A percentile compares a stretch with the other conserved stretches of the same genome.
phyloP scores from a whole-genome alignment of 2,888 invertebrate species.

The Cosmia trapezina region DNA sequence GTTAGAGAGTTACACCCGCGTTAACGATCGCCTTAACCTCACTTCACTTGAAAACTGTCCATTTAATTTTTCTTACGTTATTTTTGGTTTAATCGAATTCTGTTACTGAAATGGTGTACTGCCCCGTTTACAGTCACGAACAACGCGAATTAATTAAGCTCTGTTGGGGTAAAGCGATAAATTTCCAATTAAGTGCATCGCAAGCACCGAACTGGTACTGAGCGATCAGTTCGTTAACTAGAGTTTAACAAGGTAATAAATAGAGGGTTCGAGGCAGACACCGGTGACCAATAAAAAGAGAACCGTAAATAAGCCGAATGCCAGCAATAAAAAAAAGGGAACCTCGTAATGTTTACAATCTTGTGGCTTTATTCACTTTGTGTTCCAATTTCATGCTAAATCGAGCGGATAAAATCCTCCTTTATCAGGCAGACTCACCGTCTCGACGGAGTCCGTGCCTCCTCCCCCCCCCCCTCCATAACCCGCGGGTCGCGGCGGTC shows the following conservation, averaged over 20 bases:
- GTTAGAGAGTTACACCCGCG: slow-evolving; percentile 81
- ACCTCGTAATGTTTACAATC: slow-evolving; percentile 90
- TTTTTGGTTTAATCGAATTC: slow-evolving; percentile 72
- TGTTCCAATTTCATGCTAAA: slow-evolving; percentile 91
- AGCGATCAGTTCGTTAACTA: slow-evolving; percentile 87
- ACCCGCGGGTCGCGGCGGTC: slow-evolving; percentile 49
- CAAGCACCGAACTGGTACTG: slow-evolving; percentile 78
- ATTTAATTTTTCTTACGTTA: slow-evolving; percentile 66
- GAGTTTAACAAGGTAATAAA: slow-evolving; percentile 90
- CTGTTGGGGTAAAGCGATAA: slow-evolving; percentile 82
- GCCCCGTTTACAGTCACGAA: slow-evolving; percentile 76
- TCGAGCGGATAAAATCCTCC: slow-evolving; percentile 89
- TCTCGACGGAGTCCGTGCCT: slow-evolving; percentile 78
- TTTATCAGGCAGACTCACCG: slow-evolving; percentile 89
- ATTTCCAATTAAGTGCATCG: slow-evolving; percentile 85
- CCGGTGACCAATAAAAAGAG: slow-evolving; percentile 87
- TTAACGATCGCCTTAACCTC: slow-evolving; percentile 74
- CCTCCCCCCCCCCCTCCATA: slow-evolving; percentile 60
- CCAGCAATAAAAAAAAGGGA: slow-evolving; percentile 87
- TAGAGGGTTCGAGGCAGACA: slow-evolving; percentile 82
- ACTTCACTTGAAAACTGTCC: slow-evolving; percentile 68
- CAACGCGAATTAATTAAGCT: slow-evolving; percentile 84
- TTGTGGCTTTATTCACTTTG: slow-evolving; percentile 91
- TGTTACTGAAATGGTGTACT: slow-evolving; percentile 69
- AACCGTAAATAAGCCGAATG: slow-evolving; percentile 88